These are phyloP conservation scores for Tolmerus cingulatus DNA, from an alignment of 2,888 invertebrate species.

Conservation along the genomic window DNA sequence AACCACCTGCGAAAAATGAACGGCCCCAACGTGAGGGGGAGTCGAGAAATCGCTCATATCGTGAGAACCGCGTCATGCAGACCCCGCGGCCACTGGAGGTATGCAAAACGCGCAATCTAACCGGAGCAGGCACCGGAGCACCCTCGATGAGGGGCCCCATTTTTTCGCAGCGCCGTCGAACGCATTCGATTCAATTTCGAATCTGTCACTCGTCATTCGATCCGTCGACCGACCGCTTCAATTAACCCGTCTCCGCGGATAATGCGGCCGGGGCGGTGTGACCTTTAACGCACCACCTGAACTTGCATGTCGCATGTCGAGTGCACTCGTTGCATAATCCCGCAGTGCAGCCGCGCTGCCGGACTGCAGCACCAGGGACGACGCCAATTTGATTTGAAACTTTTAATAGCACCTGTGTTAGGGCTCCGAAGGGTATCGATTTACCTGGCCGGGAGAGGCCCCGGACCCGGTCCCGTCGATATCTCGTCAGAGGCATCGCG, in stretches of 20 bases:
- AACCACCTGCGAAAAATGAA: not conserved
- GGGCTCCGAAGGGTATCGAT: constrained; percentile 41
- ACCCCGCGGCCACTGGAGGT: not conserved
- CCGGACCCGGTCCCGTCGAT: not conserved
- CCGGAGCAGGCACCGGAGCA: not conserved
- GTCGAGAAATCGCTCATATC: not conserved
- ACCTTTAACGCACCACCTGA: constrained; percentile 47
- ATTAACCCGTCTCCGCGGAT: constrained; percentile 21
- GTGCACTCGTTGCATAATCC: constrained; percentile 42
- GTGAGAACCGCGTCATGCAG: not conserved
- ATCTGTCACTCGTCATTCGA: constrained; percentile 30
- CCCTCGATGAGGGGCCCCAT: not conserved
- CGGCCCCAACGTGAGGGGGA: not conserved
- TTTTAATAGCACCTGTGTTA: constrained; percentile 44
- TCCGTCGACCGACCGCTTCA: constrained; percentile 20
- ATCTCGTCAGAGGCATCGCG: constrained; percentile 33
- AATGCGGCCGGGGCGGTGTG: constrained; percentile 30
- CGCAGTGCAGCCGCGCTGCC: not conserved
- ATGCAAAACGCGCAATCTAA: not conserved
- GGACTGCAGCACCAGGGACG: not conserved
- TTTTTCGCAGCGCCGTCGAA: not conserved
- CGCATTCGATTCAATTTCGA: constrained; percentile 6
- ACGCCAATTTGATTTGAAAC: not conserved
- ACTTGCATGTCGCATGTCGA: constrained; percentile 23
- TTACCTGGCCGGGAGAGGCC: constrained; percentile 30